Evolutionary conservation across 2,113 vertebrate species (phyloP).

Genomic region (Phyllostomus hastatus): DNA sequence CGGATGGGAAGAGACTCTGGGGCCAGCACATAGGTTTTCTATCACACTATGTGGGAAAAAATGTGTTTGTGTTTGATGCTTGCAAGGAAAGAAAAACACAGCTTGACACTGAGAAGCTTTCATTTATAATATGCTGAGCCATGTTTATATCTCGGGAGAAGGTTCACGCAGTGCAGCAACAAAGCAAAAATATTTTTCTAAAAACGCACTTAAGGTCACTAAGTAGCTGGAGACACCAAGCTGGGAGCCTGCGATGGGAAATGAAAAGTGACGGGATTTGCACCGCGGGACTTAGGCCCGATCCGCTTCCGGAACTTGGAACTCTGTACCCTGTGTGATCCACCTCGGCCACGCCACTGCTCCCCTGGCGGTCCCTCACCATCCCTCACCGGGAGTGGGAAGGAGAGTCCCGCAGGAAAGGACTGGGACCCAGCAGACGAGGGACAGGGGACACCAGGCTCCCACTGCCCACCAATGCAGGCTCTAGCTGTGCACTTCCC

Average conservation of each 20-base stretch:
- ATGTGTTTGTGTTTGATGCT: slow-evolving; percentile 10
- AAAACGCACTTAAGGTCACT: background rate
- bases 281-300: background rate
- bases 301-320: background rate
- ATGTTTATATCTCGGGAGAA: slow-evolving; percentile 37
- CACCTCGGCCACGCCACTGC: fast-evolving
- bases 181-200: background rate
- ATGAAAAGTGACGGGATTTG: background rate
- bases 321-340: background rate
- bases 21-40: background rate
- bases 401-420: background rate
- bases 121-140: slow-evolving; percentile 37
- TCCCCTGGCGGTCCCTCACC: background rate
- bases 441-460: background rate
- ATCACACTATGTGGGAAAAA: background rate
- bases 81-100: slow-evolving; percentile 46
- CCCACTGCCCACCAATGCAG: fast-evolving
- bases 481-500: background rate
- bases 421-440: fast-evolving
- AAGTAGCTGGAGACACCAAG: slow-evolving; percentile 27
- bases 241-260: background rate
- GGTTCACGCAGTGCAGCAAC: background rate
- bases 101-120: slow-evolving; percentile 12
- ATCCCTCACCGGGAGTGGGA: too few species aligned
- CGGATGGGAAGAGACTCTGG: background rate